Evolutionary conservation across 2,888 invertebrate genomes (phyloP).

Genomic region (Agonum fuliginosum): DNA sequence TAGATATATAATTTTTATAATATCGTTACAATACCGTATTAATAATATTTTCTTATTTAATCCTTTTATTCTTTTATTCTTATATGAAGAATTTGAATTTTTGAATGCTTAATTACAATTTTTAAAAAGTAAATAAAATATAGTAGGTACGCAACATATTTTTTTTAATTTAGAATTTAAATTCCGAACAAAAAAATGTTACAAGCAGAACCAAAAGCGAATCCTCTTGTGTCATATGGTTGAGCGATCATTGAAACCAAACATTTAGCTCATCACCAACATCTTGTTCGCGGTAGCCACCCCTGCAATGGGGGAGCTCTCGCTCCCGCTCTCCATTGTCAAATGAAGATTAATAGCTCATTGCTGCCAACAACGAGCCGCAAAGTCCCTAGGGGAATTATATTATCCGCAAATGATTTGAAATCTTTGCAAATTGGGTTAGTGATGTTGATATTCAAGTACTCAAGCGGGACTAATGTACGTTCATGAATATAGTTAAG

Average conservation of each 20-base stretch:
- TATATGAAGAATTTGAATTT: too few relatives aligned
- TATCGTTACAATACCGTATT: too few relatives aligned
- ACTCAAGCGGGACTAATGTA: slow-evolving; percentile 52
- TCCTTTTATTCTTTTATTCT: too few relatives aligned
- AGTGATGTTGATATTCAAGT: slow-evolving; percentile 23
- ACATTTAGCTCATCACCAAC: slow-evolving; percentile 42
- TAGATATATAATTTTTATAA: too few relatives aligned
- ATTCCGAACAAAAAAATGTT: background rate
- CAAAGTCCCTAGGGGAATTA: slow-evolving; percentile 40
- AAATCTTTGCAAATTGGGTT: slow-evolving; percentile 59
- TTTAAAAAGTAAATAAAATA: too few relatives aligned
- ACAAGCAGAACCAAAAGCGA: background rate
- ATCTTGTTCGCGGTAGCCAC: slow-evolving; percentile 57
- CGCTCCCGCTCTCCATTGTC: slow-evolving; percentile 51
- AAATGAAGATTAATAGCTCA: slow-evolving; percentile 60
- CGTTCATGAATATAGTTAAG: slow-evolving; percentile 49
- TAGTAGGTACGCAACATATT: too few relatives aligned
- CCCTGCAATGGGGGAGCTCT: slow-evolving; percentile 10
- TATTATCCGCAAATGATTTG: slow-evolving; percentile 53
- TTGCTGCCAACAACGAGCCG: slow-evolving; percentile 21
- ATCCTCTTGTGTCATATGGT: background rate
- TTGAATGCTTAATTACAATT: too few relatives aligned
- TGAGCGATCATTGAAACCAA: background rate
- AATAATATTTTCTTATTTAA: too few relatives aligned
- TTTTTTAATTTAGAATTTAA: background rate